Base-by-base conservation (phyloP, 2,113 vertebrate genomes). In the Xiphophorus maculatus region DNA sequence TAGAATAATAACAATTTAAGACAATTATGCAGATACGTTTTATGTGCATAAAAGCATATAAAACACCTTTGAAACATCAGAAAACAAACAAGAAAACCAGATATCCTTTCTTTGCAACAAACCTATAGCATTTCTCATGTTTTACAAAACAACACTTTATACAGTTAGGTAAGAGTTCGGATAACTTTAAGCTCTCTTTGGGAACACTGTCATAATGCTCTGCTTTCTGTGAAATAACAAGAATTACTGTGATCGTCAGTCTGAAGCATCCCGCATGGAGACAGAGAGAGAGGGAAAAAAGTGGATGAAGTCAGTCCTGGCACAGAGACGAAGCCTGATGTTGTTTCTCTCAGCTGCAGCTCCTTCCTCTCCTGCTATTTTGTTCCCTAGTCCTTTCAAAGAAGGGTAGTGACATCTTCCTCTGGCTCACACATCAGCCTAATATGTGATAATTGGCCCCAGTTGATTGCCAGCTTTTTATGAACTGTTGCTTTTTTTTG, bases 281-380 rank as follows among this genome's bases (percentile, higher is more conserved):
- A 66, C 17, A 29, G 66, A 2, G 32, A 74, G 11, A 71, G 27
- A 77, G 27, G 32, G 17, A n/a, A 25, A 58, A 48, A 48, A 19
- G 32, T 35, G 37, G 35, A 65, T 65, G 9, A 54, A 33, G 48
- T 58, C 44, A 32, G 29, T 35, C 29, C 30, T 58, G 30, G 27
- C 35, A 58, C 25, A 30, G 27, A 82, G 37, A 61, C 28, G 48
- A 65, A 62, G 62, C 44, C 44, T 48, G 51, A 25, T 66, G 22
- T 44, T 30, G 74, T 71, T 76, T 87, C 22, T 63, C 64, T 62
- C 48, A 58, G 69, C 35, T 63, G n/a, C 25, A 19, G 54, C 40
- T 35, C 65, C 17, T 60, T 51, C 33, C 1, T 65, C 51, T 32
- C 63, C 58, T 51, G 32, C 15, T 63, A 33, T 48, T 66, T 28